A percentile compares a stretch with the other conserved stretches of the same genome.
Conservation (phyloP, 2,888 invertebrate genomes). For the Hirtodrosophila trivittata region DNA sequence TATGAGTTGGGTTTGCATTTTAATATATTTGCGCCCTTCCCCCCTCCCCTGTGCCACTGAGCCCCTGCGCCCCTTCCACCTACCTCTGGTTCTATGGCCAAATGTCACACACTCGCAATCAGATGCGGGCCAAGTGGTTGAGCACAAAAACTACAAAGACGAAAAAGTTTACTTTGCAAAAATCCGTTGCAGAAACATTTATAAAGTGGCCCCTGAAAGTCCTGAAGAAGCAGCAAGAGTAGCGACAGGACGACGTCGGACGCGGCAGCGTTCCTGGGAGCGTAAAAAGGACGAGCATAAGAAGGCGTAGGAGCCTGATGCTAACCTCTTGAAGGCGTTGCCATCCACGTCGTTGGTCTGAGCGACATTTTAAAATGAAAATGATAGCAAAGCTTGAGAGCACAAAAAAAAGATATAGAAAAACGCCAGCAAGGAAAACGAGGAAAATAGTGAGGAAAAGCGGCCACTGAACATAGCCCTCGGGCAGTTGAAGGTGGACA, state of each 20-base stretch:
- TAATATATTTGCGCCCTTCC: slow-evolving; percentile 68
- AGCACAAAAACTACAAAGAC: slow-evolving; percentile 65
- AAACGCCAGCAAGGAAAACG: slow-evolving; percentile 27
- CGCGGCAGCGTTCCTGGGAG: slow-evolving; percentile 19
- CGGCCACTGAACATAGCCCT: slow-evolving; percentile 2
- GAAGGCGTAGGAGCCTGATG: slow-evolving; percentile 32
- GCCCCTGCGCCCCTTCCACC: too few species aligned
- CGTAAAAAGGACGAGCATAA: slow-evolving; percentile 50
- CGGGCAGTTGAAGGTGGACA: slow-evolving; percentile 36
- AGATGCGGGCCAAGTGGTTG: slow-evolving; percentile 71
- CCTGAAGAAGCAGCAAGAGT: slow-evolving; percentile 31
- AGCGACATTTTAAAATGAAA: slow-evolving; percentile 80
- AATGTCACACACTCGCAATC: slow-evolving; percentile 74
- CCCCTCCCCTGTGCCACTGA: slow-evolving; percentile 1
- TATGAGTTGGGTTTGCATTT: slow-evolving; percentile 80
- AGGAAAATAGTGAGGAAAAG: slow-evolving; percentile 7
- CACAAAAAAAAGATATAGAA: slow-evolving; percentile 10
- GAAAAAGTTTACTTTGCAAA: slow-evolving; percentile 78
- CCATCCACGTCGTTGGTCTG: slow-evolving; percentile 41
- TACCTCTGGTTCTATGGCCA: slow-evolving; percentile 25
- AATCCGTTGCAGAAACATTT: slow-evolving; percentile 79
- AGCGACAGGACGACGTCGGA: slow-evolving; percentile 12
- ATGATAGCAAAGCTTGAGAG: slow-evolving; percentile 55
- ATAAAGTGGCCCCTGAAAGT: slow-evolving; percentile 68
- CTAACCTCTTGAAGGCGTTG: slow-evolving; percentile 66